Evolutionary conservation across 2,113 vertebrate species (phyloP), one percentile per base, ranked within the genome.

Genomic region (Lepus europaeus): DNA sequence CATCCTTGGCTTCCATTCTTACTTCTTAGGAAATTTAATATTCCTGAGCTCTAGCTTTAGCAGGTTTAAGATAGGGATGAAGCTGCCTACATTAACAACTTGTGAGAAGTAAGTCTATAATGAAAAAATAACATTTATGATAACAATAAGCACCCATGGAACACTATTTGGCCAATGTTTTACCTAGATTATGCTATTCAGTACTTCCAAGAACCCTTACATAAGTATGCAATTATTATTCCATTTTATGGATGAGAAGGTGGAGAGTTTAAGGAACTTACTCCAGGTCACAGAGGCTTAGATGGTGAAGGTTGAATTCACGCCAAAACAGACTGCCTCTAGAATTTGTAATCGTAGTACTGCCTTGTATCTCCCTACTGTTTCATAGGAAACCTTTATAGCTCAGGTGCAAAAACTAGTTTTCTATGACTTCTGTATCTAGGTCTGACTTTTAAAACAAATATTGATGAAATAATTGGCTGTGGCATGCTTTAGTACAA

Each of bases 401-500:
- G 6, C 61, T 31, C 23, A 22, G 33, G 0, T n/a, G 5, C 7
- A 69, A 64, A 51, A 8, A 49, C 49, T 61, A 31, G 0, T 3
- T 31, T 36, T 39, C 23, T 45, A 45, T 4, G 17, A 33, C 16
- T 68, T 56, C 23, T 84, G 20, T 9, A 79, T 33, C 17, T 31
- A 92, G 56, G 12, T 5, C 5, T 27, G 31, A 9, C 83, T 86
- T 66, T 79, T 56, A 73, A 84, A 14, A 86, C 0, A 70, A 14
- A 63, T 20, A 12, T 14, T 25, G 69, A 51, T 5, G 0, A 11
- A 25, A n/a, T 5, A 56, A 27, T 23, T 45, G 13, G 22, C 1
- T 72, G 53, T 12, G 8, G 6, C 77, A 59, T 3, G 17, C 0
- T 81, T 31, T 5, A 6, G n/a, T 20, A 31, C 2, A 56, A 20